A percentile compares a stretch with the other conserved stretches of the same genome.
Conservation (phyloP, 37 sponge, comb jelly and placozoan species). For the Bolinopsis microptera region DNA sequence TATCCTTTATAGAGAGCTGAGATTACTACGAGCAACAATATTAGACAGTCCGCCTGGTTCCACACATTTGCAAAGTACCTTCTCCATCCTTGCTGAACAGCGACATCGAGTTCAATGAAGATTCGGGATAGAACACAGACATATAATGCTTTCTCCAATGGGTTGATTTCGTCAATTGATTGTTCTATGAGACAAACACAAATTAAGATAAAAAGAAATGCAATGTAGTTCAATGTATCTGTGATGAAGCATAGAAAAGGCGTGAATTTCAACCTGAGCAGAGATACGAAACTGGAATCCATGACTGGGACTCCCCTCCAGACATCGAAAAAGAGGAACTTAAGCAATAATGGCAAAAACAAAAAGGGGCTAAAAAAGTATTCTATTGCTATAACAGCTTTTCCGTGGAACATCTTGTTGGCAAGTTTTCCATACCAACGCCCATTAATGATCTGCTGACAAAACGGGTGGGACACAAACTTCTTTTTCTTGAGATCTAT, state of each 20-base stretch:
- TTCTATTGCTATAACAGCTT: background rate
- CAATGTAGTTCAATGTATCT: background rate
- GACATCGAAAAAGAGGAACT: background rate
- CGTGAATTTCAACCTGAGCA: background rate
- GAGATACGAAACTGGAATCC: background rate
- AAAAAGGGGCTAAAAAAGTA: background rate
- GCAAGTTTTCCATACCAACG: background rate
- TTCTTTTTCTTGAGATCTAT: background rate
- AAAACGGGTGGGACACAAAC: constrained; percentile 21
- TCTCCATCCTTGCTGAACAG: background rate
- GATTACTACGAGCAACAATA: background rate
- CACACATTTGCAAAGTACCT: background rate
- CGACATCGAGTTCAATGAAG: background rate
- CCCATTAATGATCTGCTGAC: background rate
- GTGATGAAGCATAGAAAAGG: background rate
- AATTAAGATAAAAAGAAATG: background rate
- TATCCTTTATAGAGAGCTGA: background rate
- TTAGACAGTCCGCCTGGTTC: background rate
- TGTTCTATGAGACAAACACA: background rate
- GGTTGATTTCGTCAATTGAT: background rate
- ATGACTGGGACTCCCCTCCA: background rate
- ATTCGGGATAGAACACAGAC: background rate
- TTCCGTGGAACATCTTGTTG: background rate
- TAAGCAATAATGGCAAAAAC: background rate
- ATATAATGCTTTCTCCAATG: background rate